Evolutionary conservation across 2,888 invertebrate genomes (phyloP).

Genomic region (Acanthosoma haemorrhoidale): DNA sequence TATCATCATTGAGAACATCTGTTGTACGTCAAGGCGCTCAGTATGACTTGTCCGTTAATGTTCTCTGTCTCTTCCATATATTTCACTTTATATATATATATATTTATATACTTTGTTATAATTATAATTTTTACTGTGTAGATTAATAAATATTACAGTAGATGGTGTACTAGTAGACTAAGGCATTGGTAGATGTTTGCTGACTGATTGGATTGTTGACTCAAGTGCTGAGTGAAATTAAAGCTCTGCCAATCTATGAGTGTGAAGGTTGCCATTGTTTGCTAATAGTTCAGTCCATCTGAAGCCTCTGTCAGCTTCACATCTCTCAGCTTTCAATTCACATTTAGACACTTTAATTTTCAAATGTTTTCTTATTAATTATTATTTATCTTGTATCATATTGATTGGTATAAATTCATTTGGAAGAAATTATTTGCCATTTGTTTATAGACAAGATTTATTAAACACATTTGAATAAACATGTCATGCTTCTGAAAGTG

Average conservation of each 20-base stretch:
- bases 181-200: too few relatives aligned
- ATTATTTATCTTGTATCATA: neutral
- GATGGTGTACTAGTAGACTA: too few relatives aligned
- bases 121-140: too few relatives aligned
- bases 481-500: neutral
- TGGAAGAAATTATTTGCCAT: neutral
- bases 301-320: neutral
- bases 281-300: constrained; percentile 21
- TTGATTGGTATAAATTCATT: too few relatives aligned
- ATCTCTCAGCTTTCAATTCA: neutral
- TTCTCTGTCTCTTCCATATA: too few relatives aligned
- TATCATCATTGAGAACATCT: neutral
- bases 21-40: neutral
- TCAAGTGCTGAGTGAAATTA: constrained; percentile 19
- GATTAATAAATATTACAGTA: too few relatives aligned
- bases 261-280: constrained; percentile 27
- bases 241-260: neutral
- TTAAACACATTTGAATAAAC: neutral
- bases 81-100: too few relatives aligned
- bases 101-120: too few relatives aligned
- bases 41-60: neutral
- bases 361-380: neutral
- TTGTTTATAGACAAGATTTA: neutral
- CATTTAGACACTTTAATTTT: neutral
- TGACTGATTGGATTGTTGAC: neutral